A percentile compares a stretch with the other conserved stretches of the same genome.
These are phyloP conservation scores for Centropus unirufus DNA, from an alignment of 2,113 vertebrate species.

Conservation along the genomic window DNA sequence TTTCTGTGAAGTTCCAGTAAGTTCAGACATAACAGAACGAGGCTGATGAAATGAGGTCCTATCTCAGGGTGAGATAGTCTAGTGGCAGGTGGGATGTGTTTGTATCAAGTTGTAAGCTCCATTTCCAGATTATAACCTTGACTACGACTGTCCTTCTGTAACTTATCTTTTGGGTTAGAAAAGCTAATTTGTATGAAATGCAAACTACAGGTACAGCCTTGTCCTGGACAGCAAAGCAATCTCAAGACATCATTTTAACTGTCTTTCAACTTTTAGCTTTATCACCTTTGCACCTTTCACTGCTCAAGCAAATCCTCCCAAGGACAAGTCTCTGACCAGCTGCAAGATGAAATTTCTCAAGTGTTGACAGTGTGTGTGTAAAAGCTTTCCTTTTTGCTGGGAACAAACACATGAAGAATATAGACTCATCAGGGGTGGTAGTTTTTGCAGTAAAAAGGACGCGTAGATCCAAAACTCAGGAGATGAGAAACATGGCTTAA, in stretches of 20 bases:
- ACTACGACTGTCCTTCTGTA: neutral
- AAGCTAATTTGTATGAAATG: neutral
- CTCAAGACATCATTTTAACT: neutral
- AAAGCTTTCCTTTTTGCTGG: neutral
- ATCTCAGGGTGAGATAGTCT: neutral
- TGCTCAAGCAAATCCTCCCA: neutral
- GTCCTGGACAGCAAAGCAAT: neutral
- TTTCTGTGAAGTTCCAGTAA: neutral
- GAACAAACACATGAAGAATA: rapidly evolving
- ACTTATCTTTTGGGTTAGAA: neutral
- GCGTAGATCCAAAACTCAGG: neutral
- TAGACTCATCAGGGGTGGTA: neutral
- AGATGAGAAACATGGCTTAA: neutral
- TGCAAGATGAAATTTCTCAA: neutral
- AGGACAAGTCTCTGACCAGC: neutral
- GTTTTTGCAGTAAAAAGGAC: neutral
- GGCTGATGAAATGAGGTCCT: neutral
- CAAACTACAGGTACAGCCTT: neutral
- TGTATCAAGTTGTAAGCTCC: neutral
- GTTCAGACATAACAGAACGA: neutral
- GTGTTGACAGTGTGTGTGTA: neutral
- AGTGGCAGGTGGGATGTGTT: neutral
- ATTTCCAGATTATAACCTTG: neutral
- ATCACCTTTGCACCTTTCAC: neutral
- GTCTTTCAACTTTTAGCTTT: neutral